phyloP scores from a whole-genome alignment of 2,113 vertebrate species.

The Carassius gibelio region DNA sequence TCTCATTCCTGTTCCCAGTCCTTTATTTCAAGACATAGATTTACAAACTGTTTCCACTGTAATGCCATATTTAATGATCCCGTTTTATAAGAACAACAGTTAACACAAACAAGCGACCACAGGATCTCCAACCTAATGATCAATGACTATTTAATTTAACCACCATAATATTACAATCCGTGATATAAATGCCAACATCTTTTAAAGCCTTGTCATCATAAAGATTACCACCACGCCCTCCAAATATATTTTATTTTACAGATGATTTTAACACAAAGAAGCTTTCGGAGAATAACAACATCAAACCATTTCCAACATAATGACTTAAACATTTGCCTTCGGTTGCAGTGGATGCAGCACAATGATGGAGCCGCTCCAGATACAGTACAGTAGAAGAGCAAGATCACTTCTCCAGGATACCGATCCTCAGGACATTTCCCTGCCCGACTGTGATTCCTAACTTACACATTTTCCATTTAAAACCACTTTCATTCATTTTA shows the following conservation, averaged over 20 bases:
- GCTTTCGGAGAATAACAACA: not conserved
- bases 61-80: constrained; percentile 40
- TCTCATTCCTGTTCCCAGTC: constrained; percentile 41
- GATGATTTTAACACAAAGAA: constrained; percentile 3
- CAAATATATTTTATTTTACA: not conserved
- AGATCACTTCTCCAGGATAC: constrained; percentile 62
- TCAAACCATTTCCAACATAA: constrained; percentile 1
- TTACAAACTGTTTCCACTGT: constrained; percentile 47
- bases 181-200: not conserved
- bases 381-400: constrained; percentile 16
- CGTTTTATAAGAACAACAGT: constrained; percentile 52
- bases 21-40: constrained; percentile 38
- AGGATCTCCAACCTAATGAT: constrained; percentile 31
- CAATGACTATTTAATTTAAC: not conserved
- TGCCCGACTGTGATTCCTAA: constrained; percentile 48
- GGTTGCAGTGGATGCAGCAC: constrained; percentile 2
- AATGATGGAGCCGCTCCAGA: constrained; percentile 25
- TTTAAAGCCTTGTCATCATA: constrained; percentile 22
- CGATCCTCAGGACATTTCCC: constrained; percentile 37
- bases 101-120: constrained; percentile 46
- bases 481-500: constrained; percentile 40
- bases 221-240: not conserved
- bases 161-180: not conserved
- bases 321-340: not conserved
- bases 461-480: constrained; percentile 57